These are phyloP conservation scores for Odontothrips loti DNA, from an alignment of 2,888 invertebrate species.

Conservation along the genomic window DNA sequence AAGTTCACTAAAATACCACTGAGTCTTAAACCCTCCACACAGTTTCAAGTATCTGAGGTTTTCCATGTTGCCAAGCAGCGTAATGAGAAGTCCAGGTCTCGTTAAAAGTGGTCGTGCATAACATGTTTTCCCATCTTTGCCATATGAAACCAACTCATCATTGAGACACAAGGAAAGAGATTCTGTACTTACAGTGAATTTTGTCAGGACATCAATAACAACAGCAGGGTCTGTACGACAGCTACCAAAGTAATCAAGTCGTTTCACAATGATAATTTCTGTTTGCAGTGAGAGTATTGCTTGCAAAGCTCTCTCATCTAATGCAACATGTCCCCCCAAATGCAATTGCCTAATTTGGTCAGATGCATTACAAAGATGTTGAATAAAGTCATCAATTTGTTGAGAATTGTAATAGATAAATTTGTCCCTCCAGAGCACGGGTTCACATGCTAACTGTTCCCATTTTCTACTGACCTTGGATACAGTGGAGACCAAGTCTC, in stretches of 20 bases:
- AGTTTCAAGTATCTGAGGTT: neutral
- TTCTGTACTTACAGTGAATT: neutral
- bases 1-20: neutral
- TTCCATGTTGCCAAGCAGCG: neutral
- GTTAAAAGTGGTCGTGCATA: neutral
- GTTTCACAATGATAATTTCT: neutral
- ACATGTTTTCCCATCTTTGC: neutral
- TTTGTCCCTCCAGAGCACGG: neutral
- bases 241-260: neutral
- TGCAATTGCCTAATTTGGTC: neutral
- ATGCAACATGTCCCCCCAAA: neutral
- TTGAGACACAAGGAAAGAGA: neutral
- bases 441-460: neutral
- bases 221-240: neutral
- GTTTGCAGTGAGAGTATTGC: neutral
- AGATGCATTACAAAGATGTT: neutral
- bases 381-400: neutral
- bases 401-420: neutral
- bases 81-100: neutral
- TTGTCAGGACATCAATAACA: neutral
- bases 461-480: neutral
- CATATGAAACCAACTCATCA: constrained; percentile 3
- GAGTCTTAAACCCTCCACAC: neutral
- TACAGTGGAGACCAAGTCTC: neutral
- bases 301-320: neutral